These are phyloP conservation scores for Agriotes lineatus DNA, from an alignment of 2,888 invertebrate genomes.

Conservation along the genomic window DNA sequence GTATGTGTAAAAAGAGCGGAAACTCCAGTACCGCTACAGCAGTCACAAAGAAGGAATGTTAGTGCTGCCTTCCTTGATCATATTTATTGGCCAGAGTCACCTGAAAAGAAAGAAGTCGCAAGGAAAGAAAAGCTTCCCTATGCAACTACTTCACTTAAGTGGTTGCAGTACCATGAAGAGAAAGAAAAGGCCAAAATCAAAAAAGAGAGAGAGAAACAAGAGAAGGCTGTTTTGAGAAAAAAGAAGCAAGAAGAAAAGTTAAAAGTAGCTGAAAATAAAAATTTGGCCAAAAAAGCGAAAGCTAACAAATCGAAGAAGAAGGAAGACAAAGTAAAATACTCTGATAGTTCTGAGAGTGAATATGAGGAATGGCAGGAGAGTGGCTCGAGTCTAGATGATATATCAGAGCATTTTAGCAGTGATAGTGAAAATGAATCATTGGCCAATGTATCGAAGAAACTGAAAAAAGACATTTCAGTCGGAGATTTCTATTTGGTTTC, in stretches of 20 bases:
- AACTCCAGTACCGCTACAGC: background rate
- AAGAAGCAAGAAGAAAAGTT: conserved; percentile 5
- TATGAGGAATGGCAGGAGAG: conserved; percentile 20
- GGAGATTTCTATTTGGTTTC: conserved; percentile 9
- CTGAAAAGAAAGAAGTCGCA: conserved; percentile 22
- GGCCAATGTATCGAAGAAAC: conserved; percentile 16
- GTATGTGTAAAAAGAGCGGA: background rate
- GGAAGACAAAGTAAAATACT: conserved; percentile 2
- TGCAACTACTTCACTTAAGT: conserved; percentile 40
- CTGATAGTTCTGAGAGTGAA: conserved; percentile 17
- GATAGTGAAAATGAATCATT: conserved; percentile 18
- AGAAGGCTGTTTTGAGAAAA: conserved; percentile 15
- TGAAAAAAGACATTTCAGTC: conserved; percentile 14
- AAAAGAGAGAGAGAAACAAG: conserved; percentile 5
- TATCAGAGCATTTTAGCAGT: conserved; percentile 23
- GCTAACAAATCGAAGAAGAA: background rate
- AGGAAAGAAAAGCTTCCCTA: conserved; percentile 38
- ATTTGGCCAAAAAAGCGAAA: background rate
- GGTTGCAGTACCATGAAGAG: conserved; percentile 43
- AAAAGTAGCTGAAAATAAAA: conserved; percentile 13
- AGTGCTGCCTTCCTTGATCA: background rate
- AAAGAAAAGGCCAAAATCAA: conserved; percentile 28
- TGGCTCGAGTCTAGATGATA: conserved; percentile 26
- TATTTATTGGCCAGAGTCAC: conserved; percentile 3
- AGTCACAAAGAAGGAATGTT: background rate